Conservation (phyloP, 2,888 invertebrate species). For the Agonopterix heracliana region DNA sequence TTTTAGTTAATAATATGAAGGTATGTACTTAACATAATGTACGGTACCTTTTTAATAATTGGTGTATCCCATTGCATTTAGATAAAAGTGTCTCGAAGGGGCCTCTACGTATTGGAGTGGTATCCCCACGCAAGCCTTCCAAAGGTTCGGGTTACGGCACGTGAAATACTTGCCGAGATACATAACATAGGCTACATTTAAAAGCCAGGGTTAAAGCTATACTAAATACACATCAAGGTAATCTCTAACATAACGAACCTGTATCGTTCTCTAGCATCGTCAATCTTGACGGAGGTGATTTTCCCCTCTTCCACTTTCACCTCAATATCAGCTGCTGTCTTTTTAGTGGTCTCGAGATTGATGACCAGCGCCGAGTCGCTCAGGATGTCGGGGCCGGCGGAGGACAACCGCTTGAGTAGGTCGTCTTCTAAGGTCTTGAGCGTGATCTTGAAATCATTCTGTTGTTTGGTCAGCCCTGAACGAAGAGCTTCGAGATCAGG, state of each 20-base stretch:
- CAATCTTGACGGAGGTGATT: constrained; percentile 90
- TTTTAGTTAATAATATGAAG: no score
- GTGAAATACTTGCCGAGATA: no score
- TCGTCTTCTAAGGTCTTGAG: constrained; percentile 95
- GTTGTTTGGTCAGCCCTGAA: constrained; percentile 90
- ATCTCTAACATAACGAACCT: constrained; percentile 42
- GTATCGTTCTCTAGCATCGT: constrained; percentile 93
- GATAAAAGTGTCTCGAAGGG: no score
- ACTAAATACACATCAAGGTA: no score
- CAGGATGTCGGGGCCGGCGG: constrained; percentile 94
- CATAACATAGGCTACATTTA: background rate
- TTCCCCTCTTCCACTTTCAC: constrained; percentile 91
- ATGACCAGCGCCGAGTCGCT: constrained; percentile 93
- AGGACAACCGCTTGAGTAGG: constrained; percentile 87
- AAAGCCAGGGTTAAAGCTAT: background rate
- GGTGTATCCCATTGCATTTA: no score
- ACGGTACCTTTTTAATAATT: no score
- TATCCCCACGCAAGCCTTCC: no score
- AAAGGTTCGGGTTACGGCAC: no score
- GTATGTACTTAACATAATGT: no score
- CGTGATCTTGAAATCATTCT: constrained; percentile 96
- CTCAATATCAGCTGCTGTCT: constrained; percentile 93
- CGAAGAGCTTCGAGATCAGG: constrained; percentile 92
- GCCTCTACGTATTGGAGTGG: no score
- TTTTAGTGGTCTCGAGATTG: constrained; percentile 95